phyloP scores from a whole-genome alignment of 2,797 vertebrate species.

The Oophaga sylvatica region DNA sequence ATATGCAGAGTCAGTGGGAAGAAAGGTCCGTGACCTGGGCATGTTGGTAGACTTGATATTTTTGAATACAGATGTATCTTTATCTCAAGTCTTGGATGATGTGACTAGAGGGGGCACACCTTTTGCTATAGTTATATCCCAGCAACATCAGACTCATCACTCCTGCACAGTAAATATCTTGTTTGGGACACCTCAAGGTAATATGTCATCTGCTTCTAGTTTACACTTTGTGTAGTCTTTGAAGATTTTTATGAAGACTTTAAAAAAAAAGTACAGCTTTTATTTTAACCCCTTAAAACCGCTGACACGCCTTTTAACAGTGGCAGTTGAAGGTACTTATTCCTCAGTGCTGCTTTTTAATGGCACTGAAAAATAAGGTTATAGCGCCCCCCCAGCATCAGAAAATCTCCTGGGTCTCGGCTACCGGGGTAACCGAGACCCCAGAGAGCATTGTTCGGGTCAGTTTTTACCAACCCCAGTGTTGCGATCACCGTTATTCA shows the following conservation, averaged over 20 bases:
- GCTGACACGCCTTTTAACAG: no score
- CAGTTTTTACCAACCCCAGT: no score
- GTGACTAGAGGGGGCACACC: slow-evolving; percentile 94
- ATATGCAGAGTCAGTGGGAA: slow-evolving; percentile 94
- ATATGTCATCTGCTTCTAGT: not conserved
- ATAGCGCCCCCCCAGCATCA: no score
- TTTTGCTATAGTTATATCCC: slow-evolving; percentile 96
- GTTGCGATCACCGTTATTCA: no score
- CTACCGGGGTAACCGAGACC: no score
- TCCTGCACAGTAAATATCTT: slow-evolving; percentile 99
- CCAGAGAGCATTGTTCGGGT: no score
- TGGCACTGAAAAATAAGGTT: no score
- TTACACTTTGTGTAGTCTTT: not conserved
- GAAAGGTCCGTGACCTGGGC: slow-evolving; percentile 92
- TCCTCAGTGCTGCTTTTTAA: no score
- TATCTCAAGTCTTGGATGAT: slow-evolving; percentile 94
- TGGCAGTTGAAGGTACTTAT: no score
- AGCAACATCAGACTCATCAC: slow-evolving; percentile 95
- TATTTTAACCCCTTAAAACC: no score
- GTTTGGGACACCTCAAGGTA: slow-evolving; percentile 98
- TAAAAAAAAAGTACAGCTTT: not conserved
- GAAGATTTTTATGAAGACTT: no score
- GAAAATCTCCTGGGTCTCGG: no score
- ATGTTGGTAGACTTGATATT: slow-evolving; percentile 99
- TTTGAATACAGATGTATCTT: slow-evolving; percentile 96